A percentile compares a stretch with the other conserved stretches of the same genome.
Conservation (phyloP, 2,888 invertebrate genomes). For the Leucophora obtusa region DNA sequence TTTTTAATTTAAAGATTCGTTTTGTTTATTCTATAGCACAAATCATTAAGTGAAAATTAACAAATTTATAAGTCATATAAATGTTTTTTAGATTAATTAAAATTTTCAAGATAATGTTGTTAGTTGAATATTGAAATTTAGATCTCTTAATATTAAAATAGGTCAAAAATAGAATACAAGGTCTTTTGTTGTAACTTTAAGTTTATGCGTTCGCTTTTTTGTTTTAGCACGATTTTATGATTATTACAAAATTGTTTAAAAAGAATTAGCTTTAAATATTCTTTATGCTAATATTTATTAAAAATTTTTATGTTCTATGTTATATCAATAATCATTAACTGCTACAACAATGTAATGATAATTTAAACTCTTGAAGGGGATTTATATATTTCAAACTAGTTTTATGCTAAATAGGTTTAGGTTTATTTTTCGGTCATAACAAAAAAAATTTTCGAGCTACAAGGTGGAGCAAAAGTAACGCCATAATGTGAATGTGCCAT, state of each 20-base stretch:
- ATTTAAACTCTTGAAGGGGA: too few species aligned
- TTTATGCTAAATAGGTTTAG: too few species aligned
- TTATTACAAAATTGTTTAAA: not conserved
- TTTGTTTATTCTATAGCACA: not conserved
- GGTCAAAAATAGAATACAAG: slow-evolving; percentile 33
- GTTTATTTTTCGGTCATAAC: too few species aligned
- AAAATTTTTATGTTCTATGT: not conserved
- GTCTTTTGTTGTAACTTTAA: slow-evolving; percentile 8
- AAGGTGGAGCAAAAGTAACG: too few species aligned
- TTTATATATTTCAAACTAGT: too few species aligned
- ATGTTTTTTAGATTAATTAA: slow-evolving; percentile 18
- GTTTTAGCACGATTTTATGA: not conserved
- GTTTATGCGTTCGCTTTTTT: slow-evolving; percentile 1
- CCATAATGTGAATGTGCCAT: too few species aligned
- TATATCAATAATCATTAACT: too few species aligned
- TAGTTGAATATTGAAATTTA: not conserved
- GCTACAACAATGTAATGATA: too few species aligned
- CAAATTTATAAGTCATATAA: not conserved
- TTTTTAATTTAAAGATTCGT: not conserved
- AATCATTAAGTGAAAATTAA: slow-evolving; percentile 12
- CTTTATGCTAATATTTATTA: not conserved
- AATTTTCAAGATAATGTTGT: slow-evolving; percentile 7
- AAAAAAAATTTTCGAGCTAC: too few species aligned
- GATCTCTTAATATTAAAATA: not conserved
- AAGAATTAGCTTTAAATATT: not conserved